These are phyloP conservation scores for Trilocha varians DNA, from an alignment of 2,888 invertebrate species.

Conservation along the genomic window DNA sequence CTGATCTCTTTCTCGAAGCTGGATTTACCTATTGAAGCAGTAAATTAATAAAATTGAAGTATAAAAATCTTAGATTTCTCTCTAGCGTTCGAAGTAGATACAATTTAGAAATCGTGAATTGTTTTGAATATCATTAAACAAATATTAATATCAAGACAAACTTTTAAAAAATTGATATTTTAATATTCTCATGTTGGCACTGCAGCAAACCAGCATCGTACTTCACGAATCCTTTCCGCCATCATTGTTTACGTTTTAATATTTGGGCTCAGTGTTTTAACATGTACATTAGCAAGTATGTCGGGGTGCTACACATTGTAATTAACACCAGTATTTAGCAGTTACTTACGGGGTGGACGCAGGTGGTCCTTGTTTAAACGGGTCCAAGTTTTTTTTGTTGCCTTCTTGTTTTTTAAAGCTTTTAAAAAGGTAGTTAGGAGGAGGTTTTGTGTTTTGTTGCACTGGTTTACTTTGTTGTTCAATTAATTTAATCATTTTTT, in stretches of 20 bases:
- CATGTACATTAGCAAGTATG: slow-evolving; percentile 39
- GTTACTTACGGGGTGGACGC: slow-evolving; percentile 52
- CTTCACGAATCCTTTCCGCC: neutral
- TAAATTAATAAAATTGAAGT: no score
- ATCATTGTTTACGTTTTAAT: slow-evolving; percentile 19
- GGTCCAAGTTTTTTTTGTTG: slow-evolving; percentile 20
- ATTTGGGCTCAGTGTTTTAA: slow-evolving; percentile 46
- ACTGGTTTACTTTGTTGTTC: no score
- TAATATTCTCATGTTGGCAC: neutral
- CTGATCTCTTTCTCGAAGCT: no score
- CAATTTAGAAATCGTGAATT: no score
- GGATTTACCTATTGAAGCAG: no score
- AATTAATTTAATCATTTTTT: no score
- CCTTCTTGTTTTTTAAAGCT: slow-evolving; percentile 11
- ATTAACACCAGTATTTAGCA: slow-evolving; percentile 64
- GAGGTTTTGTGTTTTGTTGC: slow-evolving; percentile 1
- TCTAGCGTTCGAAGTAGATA: no score
- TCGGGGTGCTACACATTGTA: slow-evolving; percentile 32
- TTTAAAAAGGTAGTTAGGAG: slow-evolving; percentile 11
- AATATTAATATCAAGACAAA: no score
- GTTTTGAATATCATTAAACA: no score
- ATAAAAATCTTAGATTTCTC: no score
- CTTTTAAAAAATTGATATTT: no score
- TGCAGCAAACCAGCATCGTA: neutral
- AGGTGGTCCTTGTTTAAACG: slow-evolving; percentile 68